Evolutionary conservation across 1,140 invertebrate genomes (phyloP).

Genomic region (Drosophila azteca): DNA sequence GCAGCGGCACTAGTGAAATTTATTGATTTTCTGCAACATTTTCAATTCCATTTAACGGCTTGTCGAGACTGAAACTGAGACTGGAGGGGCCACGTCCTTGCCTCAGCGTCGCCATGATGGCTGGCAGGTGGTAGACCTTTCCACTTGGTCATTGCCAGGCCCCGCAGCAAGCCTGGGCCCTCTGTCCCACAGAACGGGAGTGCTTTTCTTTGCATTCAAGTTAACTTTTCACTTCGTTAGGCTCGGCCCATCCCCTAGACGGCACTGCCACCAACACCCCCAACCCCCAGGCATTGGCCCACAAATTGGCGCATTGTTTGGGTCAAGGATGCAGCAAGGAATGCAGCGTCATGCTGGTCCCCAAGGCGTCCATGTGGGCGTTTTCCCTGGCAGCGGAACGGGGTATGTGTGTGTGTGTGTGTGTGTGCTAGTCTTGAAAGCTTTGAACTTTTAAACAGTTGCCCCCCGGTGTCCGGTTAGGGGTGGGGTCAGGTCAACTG

Average conservation of each 20-base stretch:
- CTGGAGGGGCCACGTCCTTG: constrained; percentile 11
- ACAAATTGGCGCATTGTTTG: constrained; percentile 68
- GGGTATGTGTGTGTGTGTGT: not conserved
- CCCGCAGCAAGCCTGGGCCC: not conserved
- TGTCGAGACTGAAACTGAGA: constrained; percentile 18
- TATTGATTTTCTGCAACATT: constrained; percentile 50
- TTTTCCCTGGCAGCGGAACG: constrained; percentile 28
- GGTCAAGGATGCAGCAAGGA: constrained; percentile 61
- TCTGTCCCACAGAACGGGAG: not conserved
- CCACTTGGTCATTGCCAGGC: constrained; percentile 48
- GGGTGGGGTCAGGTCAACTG: constrained; percentile 30
- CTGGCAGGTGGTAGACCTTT: constrained; percentile 54
- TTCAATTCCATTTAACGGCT: constrained; percentile 34
- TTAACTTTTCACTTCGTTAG: constrained; percentile 46
- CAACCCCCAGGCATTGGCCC: constrained; percentile 22
- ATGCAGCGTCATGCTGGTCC: constrained; percentile 44
- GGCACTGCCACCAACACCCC: not conserved
- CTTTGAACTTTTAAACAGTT: constrained; percentile 65
- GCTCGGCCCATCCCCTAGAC: not conserved
- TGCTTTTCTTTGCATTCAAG: constrained; percentile 35
- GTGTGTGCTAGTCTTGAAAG: constrained; percentile 38
- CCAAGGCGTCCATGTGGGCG: constrained; percentile 14
- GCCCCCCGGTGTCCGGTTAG: not conserved
- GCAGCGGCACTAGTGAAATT: constrained; percentile 29
- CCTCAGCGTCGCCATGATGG: constrained; percentile 33